Evolutionary conservation across 2,797 vertebrate species (phyloP), one percentile per base, ranked within the genome.

Genomic region (Lindbergichthys nudifrons): DNA sequence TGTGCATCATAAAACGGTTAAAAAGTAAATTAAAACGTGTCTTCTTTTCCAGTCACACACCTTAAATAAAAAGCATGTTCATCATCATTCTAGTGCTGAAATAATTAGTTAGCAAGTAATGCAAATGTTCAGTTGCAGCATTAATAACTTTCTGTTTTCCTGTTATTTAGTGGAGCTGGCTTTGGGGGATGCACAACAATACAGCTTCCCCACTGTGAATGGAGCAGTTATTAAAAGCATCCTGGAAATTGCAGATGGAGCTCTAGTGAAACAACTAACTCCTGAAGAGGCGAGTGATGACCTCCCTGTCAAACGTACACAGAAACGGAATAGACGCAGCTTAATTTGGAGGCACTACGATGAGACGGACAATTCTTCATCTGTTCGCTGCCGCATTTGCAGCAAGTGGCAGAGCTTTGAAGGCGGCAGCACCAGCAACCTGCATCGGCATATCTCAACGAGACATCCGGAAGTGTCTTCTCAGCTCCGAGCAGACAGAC

Each of bases 321-420:
- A 36, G 32, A 83, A 6, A 1, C 74, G 65, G 10, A 47, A 43
- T 16, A 79, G 63, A 51, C 88, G 89, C 59, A 95, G 93, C 56
- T 78, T 89, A 12, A 90, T 94, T 45, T 95, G 94, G 94, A 89
- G 65, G 26, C 86, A 93, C 53, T 95, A 85, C 7, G 82, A 92
- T 10, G 82, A 69, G 16, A 69, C 92, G 75, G 88, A 89, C 14
- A 80, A 85, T 51, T 78, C 90, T 57, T 80, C 72, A 1, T 87
- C 84, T 19, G 92, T 87, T 7, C 77, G 89, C 19, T 95, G 94
- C 64, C 71, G 86, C 58, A 83, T 94, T 42, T 95, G 94, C 73
- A 89, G 80, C 81, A 91, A 89, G 80, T 77, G 95, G 18, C 77
- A 90, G 62, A 80, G 65, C 46, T 65, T 4, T 45, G 50, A 83